These are phyloP conservation scores for Colletes gigas DNA, from an alignment of 1,140 invertebrate genomes.

Conservation along the genomic window DNA sequence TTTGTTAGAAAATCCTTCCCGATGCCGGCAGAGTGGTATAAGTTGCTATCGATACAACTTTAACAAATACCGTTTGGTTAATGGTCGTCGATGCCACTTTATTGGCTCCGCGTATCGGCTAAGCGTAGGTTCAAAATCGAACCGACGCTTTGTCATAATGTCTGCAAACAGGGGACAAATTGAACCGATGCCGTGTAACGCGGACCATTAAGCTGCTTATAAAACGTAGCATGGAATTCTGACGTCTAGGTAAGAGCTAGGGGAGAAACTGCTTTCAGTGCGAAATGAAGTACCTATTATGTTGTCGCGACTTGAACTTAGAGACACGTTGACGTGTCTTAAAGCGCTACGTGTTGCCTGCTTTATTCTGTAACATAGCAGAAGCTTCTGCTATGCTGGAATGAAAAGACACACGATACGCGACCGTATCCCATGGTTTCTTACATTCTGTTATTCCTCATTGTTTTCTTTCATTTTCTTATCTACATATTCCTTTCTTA, in stretches of 20 bases:
- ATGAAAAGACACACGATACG: no score
- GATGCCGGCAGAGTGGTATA: not conserved
- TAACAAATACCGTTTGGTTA: not conserved
- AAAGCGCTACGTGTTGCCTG: constrained; percentile 10
- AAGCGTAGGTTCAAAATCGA: not conserved
- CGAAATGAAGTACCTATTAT: constrained; percentile 10
- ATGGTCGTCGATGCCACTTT: not conserved
- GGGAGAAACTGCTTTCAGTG: not conserved
- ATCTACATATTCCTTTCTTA: no score
- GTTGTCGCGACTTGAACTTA: constrained; percentile 8
- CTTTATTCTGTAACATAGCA: not conserved
- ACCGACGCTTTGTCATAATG: not conserved
- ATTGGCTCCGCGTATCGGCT: not conserved
- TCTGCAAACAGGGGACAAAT: not conserved
- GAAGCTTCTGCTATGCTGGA: no score
- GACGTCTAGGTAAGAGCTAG: not conserved
- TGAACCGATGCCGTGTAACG: not conserved
- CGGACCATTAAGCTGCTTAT: not conserved
- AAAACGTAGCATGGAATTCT: not conserved
- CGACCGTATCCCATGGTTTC: no score
- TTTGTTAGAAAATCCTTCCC: not conserved
- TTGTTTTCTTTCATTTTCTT: no score
- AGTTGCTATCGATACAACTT: no score
- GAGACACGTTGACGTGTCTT: constrained; percentile 15
- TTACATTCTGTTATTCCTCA: no score